Percentiles rank a stretch among this genome's conserved stretches.
Conservation (phyloP, 2,888 invertebrate species). For the Oeneis ivallda region DNA sequence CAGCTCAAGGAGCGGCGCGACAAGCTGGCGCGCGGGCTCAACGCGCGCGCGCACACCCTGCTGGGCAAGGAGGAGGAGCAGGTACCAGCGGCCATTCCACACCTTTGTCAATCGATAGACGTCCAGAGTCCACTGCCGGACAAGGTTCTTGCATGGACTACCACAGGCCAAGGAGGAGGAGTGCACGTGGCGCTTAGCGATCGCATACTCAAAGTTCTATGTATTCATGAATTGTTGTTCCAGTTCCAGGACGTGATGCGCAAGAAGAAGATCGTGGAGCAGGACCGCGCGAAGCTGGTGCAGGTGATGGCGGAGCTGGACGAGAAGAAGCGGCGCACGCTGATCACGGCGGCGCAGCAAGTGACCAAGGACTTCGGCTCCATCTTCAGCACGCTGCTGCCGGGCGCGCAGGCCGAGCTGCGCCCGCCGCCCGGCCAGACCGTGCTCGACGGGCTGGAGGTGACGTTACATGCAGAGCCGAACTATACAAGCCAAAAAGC, state of each 20-base stretch:
- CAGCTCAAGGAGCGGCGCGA: slow-evolving; percentile 82
- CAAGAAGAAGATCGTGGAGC: slow-evolving; percentile 87
- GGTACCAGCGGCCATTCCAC: slow-evolving; percentile 55
- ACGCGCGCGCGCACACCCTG: slow-evolving; percentile 91
- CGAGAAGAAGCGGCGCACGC: slow-evolving; percentile 92
- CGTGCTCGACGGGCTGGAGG: slow-evolving; percentile 94
- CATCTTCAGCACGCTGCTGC: slow-evolving; percentile 95
- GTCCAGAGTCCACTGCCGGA: too few relatives aligned
- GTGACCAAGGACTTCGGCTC: slow-evolving; percentile 97
- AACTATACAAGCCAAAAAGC: too few relatives aligned
- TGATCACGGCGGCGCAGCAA: slow-evolving; percentile 90
- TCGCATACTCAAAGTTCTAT: too few relatives aligned
- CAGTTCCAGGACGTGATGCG: slow-evolving; percentile 82
- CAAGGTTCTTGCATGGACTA: too few relatives aligned
- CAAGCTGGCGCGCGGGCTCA: slow-evolving; percentile 81
- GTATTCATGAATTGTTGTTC: too few relatives aligned
- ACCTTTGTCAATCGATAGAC: too few relatives aligned
- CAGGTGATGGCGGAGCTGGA: slow-evolving; percentile 94
- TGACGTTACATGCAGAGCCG: slow-evolving; percentile 61
- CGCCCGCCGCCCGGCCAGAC: slow-evolving; percentile 86
- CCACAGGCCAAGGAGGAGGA: too few relatives aligned
- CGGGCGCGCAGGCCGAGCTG: slow-evolving; percentile 94
- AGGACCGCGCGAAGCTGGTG: slow-evolving; percentile 87
- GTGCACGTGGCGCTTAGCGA: too few relatives aligned
- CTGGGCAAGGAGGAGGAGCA: slow-evolving; percentile 93